Evolutionary conservation across 2,797 vertebrate species (phyloP).

Genomic region (Glyptemys insculpta): DNA sequence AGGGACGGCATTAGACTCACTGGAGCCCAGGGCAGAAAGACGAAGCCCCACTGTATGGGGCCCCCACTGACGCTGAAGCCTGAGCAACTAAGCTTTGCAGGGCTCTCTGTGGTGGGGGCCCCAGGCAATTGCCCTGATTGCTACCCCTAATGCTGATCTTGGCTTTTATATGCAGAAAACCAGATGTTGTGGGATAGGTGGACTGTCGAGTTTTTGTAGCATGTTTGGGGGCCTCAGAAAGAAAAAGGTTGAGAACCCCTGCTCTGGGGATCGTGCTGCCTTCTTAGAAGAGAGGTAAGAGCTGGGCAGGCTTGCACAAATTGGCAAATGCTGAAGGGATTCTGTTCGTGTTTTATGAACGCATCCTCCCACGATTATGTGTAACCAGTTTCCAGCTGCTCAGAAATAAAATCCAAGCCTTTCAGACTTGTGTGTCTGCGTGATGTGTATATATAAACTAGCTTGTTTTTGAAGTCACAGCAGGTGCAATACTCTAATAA

Average conservation of each 20-base stretch:
- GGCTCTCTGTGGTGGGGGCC: too few relatives aligned
- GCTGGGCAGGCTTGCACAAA: not conserved
- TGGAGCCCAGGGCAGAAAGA: too few relatives aligned
- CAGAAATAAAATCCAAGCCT: conserved; percentile 8
- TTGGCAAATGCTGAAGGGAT: not conserved
- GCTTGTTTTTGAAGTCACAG: not conserved
- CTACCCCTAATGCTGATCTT: too few relatives aligned
- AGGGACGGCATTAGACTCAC: too few relatives aligned
- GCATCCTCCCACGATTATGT: conserved; percentile 17
- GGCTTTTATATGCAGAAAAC: too few relatives aligned
- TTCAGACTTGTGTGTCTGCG: not conserved
- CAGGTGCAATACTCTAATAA: not conserved
- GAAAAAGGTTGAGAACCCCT: not conserved
- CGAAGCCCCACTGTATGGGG: too few relatives aligned
- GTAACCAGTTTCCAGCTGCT: not conserved
- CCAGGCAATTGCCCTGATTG: too few relatives aligned
- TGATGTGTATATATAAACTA: not conserved
- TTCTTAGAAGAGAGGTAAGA: not conserved
- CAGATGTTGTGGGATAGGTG: too few relatives aligned
- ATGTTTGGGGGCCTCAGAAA: too few relatives aligned
- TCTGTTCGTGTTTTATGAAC: not conserved
- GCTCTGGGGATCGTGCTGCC: not conserved
- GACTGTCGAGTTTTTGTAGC: too few relatives aligned
- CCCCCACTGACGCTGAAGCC: too few relatives aligned
- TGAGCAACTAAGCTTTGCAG: too few relatives aligned